These are phyloP conservation scores for Drosophila koepferae DNA, from an alignment of 2,888 invertebrate species.

Conservation along the genomic window DNA sequence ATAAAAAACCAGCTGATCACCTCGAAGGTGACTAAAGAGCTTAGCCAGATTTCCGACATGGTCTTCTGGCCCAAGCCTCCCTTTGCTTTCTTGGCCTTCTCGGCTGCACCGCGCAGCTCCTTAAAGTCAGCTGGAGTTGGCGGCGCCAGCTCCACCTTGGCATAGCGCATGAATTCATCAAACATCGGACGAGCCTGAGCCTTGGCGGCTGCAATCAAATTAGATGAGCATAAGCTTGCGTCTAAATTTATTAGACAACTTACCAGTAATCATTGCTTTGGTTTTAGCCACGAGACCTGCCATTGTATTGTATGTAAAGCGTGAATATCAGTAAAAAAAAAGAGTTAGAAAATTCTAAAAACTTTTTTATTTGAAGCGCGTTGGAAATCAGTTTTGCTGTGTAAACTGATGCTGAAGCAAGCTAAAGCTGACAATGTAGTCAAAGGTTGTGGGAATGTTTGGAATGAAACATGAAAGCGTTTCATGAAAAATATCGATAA, in stretches of 20 bases:
- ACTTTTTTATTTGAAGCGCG: slow-evolving; percentile 11
- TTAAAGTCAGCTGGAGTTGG: slow-evolving; percentile 62
- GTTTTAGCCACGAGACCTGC: slow-evolving; percentile 37
- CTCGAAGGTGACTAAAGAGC: slow-evolving; percentile 61
- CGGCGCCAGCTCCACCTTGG: slow-evolving; percentile 65
- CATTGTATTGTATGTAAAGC: slow-evolving; percentile 36
- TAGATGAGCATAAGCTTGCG: not conserved
- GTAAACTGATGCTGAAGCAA: not conserved
- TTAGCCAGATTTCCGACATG: slow-evolving; percentile 57
- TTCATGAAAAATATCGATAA: not conserved
- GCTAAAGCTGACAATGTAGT: slow-evolving; percentile 7
- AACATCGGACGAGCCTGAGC: slow-evolving; percentile 57
- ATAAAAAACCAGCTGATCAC: slow-evolving; percentile 68
- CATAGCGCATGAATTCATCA: slow-evolving; percentile 64
- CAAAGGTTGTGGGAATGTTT: slow-evolving; percentile 16
- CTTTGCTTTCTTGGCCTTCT: slow-evolving; percentile 48
- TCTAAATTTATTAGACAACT: slow-evolving; percentile 19
- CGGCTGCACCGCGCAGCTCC: slow-evolving; percentile 34
- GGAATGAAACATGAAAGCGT: slow-evolving; percentile 8
- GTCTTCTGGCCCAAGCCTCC: slow-evolving; percentile 38
- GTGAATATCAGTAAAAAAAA: not conserved
- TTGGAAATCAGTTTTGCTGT: slow-evolving; percentile 16
- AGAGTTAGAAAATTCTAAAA: not conserved
- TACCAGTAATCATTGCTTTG: slow-evolving; percentile 47
- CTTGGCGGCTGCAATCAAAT: slow-evolving; percentile 30